A percentile compares a stretch with the other conserved stretches of the same genome.
These are phyloP conservation scores for Paratrypauchen microcephalus DNA, from an alignment of 2,797 vertebrate genomes.

Conservation along the genomic window DNA sequence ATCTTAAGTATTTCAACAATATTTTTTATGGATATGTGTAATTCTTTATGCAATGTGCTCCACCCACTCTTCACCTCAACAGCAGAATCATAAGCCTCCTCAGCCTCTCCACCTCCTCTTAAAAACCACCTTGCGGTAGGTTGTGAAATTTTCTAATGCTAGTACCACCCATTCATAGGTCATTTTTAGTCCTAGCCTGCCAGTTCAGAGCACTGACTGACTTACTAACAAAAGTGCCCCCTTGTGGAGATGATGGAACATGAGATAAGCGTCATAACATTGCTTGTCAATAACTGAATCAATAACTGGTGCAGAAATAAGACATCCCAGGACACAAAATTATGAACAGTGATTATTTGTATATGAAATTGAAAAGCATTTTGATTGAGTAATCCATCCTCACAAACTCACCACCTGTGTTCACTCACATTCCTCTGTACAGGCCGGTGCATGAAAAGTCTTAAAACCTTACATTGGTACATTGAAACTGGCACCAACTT, in stretches of 20 bases:
- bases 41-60: too few species aligned
- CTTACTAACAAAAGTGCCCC: neutral
- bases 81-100: neutral
- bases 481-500: neutral
- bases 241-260: neutral
- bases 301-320: neutral
- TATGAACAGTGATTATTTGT: neutral
- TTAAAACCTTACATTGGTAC: neutral
- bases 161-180: neutral
- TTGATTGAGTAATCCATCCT: neutral
- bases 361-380: neutral
- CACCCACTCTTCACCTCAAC: neutral
- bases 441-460: conserved; percentile 5
- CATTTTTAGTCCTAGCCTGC: neutral
- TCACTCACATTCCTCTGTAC: conserved; percentile 1
- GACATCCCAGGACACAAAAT: neutral
- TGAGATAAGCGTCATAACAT: neutral
- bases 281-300: neutral
- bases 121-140: neutral
- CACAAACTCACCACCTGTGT: neutral
- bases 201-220: neutral
- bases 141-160: neutral
- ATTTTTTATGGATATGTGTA: too few species aligned
- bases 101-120: neutral
- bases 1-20: too few species aligned